Base-by-base conservation (phyloP, 2,888 invertebrate genomes). In the Tetheella fluctuosa region DNA sequence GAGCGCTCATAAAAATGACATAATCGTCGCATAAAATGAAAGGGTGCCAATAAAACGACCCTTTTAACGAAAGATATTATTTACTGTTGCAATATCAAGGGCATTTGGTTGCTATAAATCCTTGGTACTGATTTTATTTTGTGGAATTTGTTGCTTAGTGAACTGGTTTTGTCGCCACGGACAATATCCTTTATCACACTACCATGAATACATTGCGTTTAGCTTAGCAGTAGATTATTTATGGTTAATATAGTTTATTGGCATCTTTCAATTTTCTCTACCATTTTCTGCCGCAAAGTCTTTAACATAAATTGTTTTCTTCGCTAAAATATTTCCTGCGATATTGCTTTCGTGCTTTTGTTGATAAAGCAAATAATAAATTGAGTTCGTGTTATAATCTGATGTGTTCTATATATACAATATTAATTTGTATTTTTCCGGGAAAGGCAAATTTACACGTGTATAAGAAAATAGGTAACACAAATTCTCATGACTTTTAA, bases 21-120 rank as follows among this genome's bases (percentile, higher is more conserved):
- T 89, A 89, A 90, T 88, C 88, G 85, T 79, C 77, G 81, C 81
- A 88, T 89, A 88, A 89, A 90, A 86, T 70, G 88, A 86, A 90
- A 88, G 90, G 90, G 87, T 89, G 81, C 85, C 88, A 83, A 89
- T 90, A 90, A 91, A 90, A 78, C 65, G 80, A 74, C 83, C 86
- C 88, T 83, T 88, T 85, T 85, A 88, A 84, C 84, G 84, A 81
- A 85, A 85, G 73, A 88, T 89, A 90, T 90, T 88, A 90, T 90
- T 89, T 88, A 89, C 85, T 88, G 82, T 80, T 80, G 82, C 83
- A 85, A 89, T 89, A 88, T 81, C 81, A 84, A 84, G 80, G 82
- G 65, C 80, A 72, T 83, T 84, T 65, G 69, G 77, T 71, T 67
- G 71, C 70, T 67, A 79, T 86, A 83, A 86, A 84, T 84, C 76